Evolutionary conservation across 2,113 vertebrate genomes (phyloP).

Genomic region (Nothocercus nigrocapillus): DNA sequence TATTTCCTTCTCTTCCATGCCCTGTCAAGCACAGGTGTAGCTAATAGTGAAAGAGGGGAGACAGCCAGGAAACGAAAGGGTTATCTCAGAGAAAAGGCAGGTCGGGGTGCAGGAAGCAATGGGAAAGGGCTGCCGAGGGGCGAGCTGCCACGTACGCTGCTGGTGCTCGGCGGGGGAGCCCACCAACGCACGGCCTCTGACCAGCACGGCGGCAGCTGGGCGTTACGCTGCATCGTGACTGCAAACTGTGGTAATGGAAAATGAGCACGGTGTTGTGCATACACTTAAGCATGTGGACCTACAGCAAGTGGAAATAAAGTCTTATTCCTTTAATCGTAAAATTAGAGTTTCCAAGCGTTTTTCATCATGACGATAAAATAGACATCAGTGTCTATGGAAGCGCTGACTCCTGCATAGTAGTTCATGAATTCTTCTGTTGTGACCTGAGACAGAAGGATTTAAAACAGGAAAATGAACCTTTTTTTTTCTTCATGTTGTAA

Average conservation of each 20-base stretch:
- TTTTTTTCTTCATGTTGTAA: not conserved
- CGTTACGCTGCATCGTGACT: not conserved
- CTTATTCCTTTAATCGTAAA: not conserved
- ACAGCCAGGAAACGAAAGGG: not conserved
- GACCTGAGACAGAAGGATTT: slow-evolving; percentile 80
- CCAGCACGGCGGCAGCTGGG: not conserved
- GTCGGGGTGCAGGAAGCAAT: not conserved
- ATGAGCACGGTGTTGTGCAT: not conserved
- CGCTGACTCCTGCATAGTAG: slow-evolving; percentile 94
- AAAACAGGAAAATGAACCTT: slow-evolving; percentile 23
- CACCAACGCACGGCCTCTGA: not conserved
- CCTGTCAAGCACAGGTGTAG: not conserved
- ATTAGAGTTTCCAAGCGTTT: slow-evolving; percentile 88
- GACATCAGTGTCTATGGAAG: slow-evolving; percentile 91
- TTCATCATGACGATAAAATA: slow-evolving; percentile 98
- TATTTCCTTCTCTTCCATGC: not conserved
- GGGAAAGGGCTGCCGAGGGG: not conserved
- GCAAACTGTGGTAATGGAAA: not conserved
- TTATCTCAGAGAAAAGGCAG: not conserved
- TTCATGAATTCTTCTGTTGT: slow-evolving; percentile 94
- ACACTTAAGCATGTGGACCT: slow-evolving; percentile 6
- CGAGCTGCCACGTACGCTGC: not conserved
- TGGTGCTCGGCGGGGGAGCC: not conserved
- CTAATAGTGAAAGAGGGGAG: not conserved
- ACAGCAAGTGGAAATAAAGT: not conserved